Evolutionary conservation across 2,113 vertebrate genomes (phyloP).

Genomic region (Psammodynastes pulverulentus): DNA sequence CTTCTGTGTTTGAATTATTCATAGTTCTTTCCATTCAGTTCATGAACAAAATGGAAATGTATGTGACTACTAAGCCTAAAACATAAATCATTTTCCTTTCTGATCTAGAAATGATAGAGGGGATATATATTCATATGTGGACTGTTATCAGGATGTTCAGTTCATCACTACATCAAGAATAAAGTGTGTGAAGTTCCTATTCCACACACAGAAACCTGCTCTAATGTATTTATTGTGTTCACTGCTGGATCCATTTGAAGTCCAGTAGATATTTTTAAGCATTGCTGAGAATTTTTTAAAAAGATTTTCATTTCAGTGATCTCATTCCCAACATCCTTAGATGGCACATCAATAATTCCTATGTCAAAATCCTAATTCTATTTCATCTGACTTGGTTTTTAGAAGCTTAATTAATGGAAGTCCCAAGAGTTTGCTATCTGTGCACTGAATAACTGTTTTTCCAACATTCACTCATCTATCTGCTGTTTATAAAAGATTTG

Average conservation of each 20-base stretch:
- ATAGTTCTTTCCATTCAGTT: not conserved
- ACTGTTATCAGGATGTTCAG: not conserved
- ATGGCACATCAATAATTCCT: not conserved
- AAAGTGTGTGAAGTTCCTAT: not conserved
- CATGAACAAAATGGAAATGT: not conserved
- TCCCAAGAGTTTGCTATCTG: not conserved
- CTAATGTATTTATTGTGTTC: not conserved
- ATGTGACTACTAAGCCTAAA: not conserved
- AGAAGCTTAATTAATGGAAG: not conserved
- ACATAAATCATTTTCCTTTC: not conserved
- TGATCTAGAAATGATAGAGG: not conserved
- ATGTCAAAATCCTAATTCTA: not conserved
- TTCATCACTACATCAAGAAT: not conserved
- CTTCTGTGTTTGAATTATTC: not conserved
- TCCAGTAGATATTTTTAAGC: not conserved
- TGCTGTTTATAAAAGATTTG: constrained; percentile 6
- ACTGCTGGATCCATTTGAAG: not conserved
- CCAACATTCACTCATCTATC: constrained; percentile 9
- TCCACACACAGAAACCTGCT: not conserved
- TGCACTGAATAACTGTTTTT: not conserved
- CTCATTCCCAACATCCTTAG: not conserved
- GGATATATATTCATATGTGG: not conserved
- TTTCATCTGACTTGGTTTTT: not conserved
- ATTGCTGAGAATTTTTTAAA: not conserved
- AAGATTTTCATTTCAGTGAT: not conserved